Percentiles rank a stretch among this genome's conserved stretches.
phyloP scores from a whole-genome alignment of 2,888 invertebrate species.

The Lasioglossum morio region DNA sequence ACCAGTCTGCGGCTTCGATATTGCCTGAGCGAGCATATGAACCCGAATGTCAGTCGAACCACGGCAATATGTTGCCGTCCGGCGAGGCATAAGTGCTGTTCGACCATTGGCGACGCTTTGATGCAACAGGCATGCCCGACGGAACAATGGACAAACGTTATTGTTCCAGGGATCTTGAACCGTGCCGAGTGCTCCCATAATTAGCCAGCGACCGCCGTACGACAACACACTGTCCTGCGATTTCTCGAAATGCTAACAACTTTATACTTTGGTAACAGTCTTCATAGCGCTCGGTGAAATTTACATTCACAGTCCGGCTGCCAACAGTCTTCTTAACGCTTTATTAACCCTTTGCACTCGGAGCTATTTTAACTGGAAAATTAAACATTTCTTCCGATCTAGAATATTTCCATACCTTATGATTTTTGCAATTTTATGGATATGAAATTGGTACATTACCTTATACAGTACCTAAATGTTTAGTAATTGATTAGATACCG shows the following conservation, averaged over 20 bases:
- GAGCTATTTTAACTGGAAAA: too few species aligned
- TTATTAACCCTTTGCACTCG: too few species aligned
- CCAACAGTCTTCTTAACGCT: too few species aligned
- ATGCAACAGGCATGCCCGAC: conserved; percentile 64
- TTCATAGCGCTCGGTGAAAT: not conserved
- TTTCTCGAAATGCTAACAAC: not conserved
- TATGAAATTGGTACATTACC: too few species aligned
- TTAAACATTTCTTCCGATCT: too few species aligned
- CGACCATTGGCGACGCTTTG: conserved; percentile 48
- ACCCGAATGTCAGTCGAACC: conserved; percentile 49
- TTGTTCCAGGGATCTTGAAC: conserved; percentile 65
- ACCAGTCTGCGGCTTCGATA: conserved; percentile 43
- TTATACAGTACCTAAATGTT: too few species aligned
- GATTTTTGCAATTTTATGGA: too few species aligned
- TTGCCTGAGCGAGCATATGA: conserved; percentile 47
- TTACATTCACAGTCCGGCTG: not conserved
- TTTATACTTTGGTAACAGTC: too few species aligned
- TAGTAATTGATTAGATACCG: too few species aligned
- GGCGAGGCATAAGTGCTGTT: conserved; percentile 45
- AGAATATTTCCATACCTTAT: too few species aligned
- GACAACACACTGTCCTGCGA: not conserved
- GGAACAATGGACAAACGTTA: conserved; percentile 64
- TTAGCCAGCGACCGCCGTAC: conserved; percentile 38
- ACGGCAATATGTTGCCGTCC: conserved; percentile 47
- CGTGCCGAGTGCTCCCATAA: conserved; percentile 48